Percentiles rank a stretch among this genome's conserved stretches.
Conservation (phyloP, 2,113 vertebrate genomes). For the Sprattus sprattus region DNA sequence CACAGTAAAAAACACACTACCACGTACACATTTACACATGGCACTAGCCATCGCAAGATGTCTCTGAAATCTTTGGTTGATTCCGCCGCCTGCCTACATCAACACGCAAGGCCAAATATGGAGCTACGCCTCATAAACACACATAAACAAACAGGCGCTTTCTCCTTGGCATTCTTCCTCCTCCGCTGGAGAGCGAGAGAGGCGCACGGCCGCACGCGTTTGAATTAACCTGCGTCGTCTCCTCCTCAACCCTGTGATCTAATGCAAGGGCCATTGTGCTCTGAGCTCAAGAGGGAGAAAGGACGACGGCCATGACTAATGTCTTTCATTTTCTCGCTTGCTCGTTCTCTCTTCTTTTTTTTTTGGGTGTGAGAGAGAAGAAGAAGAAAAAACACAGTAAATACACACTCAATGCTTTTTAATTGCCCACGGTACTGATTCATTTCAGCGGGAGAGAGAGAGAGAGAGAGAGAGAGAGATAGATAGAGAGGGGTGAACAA, state of each 20-base stretch:
- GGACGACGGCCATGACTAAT: conserved; percentile 20
- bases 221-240: conserved; percentile 24
- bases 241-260: conserved; percentile 28
- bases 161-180: background rate
- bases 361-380: background rate
- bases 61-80: background rate
- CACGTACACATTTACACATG: background rate
- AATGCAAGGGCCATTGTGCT: background rate
- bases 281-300: background rate
- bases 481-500: background rate
- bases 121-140: background rate
- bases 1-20: background rate
- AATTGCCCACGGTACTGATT: conserved; percentile 9
- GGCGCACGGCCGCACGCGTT: background rate
- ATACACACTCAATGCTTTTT: conserved; percentile 3
- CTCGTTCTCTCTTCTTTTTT: background rate
- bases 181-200: background rate
- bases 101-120: background rate
- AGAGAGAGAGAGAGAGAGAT: background rate
- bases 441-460: background rate
- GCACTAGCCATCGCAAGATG: background rate
- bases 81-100: background rate
- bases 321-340: conserved; percentile 29
- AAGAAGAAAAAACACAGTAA: background rate
- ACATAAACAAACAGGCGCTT: background rate